Conservation (phyloP, 2,797 vertebrate genomes). For the Artibeus jamaicensis region DNA sequence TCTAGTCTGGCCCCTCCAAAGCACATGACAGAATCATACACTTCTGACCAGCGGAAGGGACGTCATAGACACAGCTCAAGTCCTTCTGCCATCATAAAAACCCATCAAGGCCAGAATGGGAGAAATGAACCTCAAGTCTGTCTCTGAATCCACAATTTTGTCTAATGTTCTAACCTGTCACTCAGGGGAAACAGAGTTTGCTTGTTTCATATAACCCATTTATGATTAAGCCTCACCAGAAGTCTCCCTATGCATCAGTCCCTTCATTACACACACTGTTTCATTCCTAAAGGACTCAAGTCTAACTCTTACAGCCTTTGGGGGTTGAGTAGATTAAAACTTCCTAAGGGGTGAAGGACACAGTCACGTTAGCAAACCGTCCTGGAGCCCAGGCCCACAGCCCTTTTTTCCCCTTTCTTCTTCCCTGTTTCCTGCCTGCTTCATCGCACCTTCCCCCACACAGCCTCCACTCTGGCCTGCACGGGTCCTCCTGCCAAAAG, state of each 20-base stretch:
- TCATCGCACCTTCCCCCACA: no score
- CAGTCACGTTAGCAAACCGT: neutral
- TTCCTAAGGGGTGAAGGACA: neutral
- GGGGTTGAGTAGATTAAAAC: neutral
- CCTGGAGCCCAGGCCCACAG: neutral
- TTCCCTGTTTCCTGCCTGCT: neutral
- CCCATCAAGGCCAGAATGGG: neutral
- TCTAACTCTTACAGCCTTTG: neutral
- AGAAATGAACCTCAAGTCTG: neutral
- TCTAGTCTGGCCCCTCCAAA: slow-evolving; percentile 38
- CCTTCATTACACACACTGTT: neutral
- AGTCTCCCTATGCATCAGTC: neutral
- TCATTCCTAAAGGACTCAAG: neutral
- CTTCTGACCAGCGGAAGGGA: neutral
- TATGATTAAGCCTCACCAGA: neutral
- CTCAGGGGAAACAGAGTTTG: neutral
- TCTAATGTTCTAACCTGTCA: neutral
- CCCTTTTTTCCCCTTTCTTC: fast-evolving
- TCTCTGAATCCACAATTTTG: neutral
- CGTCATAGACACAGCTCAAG: neutral
- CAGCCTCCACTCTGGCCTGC: neutral
- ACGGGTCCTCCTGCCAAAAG: neutral
- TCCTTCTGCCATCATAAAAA: neutral
- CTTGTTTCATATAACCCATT: neutral
- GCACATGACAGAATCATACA: neutral